Evolutionary conservation across 2,797 vertebrate genomes (phyloP).

Genomic region (Labroides dimidiatus): DNA sequence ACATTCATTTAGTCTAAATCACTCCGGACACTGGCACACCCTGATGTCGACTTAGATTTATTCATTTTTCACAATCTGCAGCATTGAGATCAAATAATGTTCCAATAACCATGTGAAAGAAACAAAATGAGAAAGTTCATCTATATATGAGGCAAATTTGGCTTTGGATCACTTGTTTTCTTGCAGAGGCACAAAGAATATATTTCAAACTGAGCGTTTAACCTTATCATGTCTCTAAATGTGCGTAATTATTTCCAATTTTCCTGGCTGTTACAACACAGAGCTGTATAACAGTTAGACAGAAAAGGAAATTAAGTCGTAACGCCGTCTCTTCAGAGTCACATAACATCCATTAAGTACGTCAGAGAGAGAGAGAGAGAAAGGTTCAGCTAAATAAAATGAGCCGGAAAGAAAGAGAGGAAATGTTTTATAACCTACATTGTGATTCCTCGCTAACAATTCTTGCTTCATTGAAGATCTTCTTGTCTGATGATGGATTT

Average conservation of each 20-base stretch:
- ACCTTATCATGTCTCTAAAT: neutral
- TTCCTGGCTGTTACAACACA: neutral
- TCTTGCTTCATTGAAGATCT: constrained; percentile 11
- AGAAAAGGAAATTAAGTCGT: constrained; percentile 2
- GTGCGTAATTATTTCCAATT: neutral
- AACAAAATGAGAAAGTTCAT: no score
- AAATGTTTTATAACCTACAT: constrained; percentile 21
- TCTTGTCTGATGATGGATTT: constrained; percentile 1
- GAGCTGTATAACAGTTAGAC: neutral
- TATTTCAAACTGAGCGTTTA: no score
- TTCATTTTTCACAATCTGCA: no score
- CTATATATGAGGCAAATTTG: no score
- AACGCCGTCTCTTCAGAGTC: neutral
- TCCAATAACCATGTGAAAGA: no score
- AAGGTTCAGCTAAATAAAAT: neutral
- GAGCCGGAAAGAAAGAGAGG: constrained; percentile 4
- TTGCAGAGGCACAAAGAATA: no score
- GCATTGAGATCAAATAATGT: no score
- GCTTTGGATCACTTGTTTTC: no score
- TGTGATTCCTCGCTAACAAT: constrained; percentile 17
- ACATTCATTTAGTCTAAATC: no score
- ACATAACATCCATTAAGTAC: constrained; percentile 4
- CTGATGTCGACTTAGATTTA: no score
- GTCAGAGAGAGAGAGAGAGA: constrained; percentile 5
- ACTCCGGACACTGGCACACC: no score